Percentiles rank a stretch among this genome's conserved stretches.
These are phyloP conservation scores for Acleris laterana DNA, from an alignment of 2,888 invertebrate genomes.

Conservation along the genomic window DNA sequence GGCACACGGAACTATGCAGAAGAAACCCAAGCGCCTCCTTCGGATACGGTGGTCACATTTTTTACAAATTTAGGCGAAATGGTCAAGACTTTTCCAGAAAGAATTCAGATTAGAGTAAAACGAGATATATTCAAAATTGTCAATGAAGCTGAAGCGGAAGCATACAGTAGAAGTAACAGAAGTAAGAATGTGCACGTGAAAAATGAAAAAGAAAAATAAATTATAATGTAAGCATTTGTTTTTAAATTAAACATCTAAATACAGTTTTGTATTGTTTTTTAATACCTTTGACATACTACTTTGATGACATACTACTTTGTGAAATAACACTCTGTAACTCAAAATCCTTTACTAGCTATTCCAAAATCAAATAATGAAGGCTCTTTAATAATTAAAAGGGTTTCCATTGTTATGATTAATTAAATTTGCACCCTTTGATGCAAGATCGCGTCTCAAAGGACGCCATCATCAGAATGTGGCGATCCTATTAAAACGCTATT, in stretches of 20 bases:
- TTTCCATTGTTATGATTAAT: slow-evolving; percentile 31
- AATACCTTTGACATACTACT: no score
- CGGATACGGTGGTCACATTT: slow-evolving; percentile 25
- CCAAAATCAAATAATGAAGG: slow-evolving; percentile 5
- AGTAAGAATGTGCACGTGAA: background rate
- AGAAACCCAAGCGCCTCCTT: background rate
- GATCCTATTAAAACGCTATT: slow-evolving; percentile 1
- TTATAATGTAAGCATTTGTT: background rate
- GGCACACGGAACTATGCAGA: background rate
- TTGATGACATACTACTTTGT: no score
- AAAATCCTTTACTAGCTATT: background rate
- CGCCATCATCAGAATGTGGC: background rate
- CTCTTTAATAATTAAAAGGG: slow-evolving; percentile 18
- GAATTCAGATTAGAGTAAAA: slow-evolving; percentile 25
- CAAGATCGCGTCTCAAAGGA: slow-evolving; percentile 22
- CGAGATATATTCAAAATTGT: slow-evolving; percentile 28
- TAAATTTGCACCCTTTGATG: slow-evolving; percentile 27
- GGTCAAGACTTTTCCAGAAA: slow-evolving; percentile 24
- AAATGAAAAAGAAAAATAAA: background rate
- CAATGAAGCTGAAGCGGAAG: slow-evolving; percentile 31
- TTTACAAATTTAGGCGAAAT: slow-evolving; percentile 34
- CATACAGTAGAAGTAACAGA: background rate
- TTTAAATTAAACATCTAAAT: no score
- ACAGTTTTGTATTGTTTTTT: no score
- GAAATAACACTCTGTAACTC: no score